Base-by-base conservation (phyloP, 2,113 vertebrate species). In the Aleadryas rufinucha region DNA sequence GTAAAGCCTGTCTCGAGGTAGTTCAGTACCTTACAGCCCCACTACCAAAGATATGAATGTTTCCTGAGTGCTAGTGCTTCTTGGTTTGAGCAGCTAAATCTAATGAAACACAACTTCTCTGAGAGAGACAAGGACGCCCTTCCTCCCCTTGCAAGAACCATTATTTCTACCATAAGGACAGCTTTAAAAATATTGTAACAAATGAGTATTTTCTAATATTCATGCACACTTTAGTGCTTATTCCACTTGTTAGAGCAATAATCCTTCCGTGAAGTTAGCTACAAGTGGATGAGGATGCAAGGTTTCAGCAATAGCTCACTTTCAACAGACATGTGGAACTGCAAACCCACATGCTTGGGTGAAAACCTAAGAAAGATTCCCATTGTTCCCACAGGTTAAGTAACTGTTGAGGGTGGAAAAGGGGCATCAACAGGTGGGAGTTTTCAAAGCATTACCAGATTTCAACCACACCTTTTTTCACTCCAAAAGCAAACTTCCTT, bases 401-500 rank as follows among this genome's bases (percentile, higher is more conserved):
- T 27, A 92, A 60, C 16, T 68, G 50, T 21, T 81, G 61, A 93
- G 26, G 7, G n/a, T 63, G 27, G 33, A 28, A 37, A 93, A 94
- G 22, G 6, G 44, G 10, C 35, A 91, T 65, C 54, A 88, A 88
- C 27, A 93, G 26, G 22, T 45, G 11, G 27, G 39, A 84, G 35
- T 59, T 94, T 80, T 41, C 41, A 91, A 77, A 86, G 19, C 26
- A 66, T 50, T 87, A 83, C 59, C 39, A 89, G 13, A 54, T 95
- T 91, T 70, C 59, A 93, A 84, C 27, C 53, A 83, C 54, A 78
- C 16, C 20, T 49, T 91, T 16, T 76, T 65, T 63, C 54, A 68
- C 31, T 66, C 71, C 54, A 63, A 94, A 96, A 94, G 23, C 37
- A 85, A 85, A 66, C n/a, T 57, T 90, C 44, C 24, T 90, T 96